Evolutionary conservation across 2,888 invertebrate genomes (phyloP).

Genomic region (Druceiella hillmani): DNA sequence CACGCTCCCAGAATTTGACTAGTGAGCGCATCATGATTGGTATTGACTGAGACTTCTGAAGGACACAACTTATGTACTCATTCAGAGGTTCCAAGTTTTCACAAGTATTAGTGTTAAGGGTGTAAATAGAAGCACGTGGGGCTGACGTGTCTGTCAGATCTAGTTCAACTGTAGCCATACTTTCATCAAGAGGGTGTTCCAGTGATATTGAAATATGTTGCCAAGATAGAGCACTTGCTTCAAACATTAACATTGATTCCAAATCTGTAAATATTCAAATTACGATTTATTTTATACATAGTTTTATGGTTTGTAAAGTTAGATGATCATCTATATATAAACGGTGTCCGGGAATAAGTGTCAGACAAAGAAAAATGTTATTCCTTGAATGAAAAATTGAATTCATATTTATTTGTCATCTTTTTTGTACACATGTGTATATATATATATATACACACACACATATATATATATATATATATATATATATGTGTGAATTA

Average conservation of each 20-base stretch:
- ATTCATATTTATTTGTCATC: too few species aligned
- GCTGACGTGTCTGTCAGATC: conserved; percentile 77
- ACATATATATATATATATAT: too few species aligned
- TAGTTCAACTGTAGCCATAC: conserved; percentile 88
- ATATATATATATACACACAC: too few species aligned
- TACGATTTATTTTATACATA: too few species aligned
- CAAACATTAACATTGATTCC: conserved; percentile 80
- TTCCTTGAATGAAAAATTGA: too few species aligned
- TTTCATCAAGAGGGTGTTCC: conserved; percentile 89
- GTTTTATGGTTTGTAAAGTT: too few species aligned
- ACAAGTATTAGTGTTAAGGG: conserved; percentile 48
- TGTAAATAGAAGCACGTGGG: conserved; percentile 72
- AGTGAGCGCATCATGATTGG: conserved; percentile 85
- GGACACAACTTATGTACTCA: conserved; percentile 50
- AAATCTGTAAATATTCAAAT: conserved; percentile 54
- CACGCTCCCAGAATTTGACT: conserved; percentile 80
- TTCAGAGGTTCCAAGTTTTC: conserved; percentile 34
- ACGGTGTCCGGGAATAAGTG: too few species aligned
- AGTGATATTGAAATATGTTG: conserved; percentile 85
- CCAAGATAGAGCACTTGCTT: conserved; percentile 85
- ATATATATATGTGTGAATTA: too few species aligned
- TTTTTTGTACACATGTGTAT: too few species aligned
- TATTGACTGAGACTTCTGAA: conserved; percentile 88
- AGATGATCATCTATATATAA: too few species aligned
- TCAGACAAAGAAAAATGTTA: too few species aligned